These are phyloP conservation scores for Germaria angustata DNA, from an alignment of 2,888 invertebrate genomes.

Conservation along the genomic window DNA sequence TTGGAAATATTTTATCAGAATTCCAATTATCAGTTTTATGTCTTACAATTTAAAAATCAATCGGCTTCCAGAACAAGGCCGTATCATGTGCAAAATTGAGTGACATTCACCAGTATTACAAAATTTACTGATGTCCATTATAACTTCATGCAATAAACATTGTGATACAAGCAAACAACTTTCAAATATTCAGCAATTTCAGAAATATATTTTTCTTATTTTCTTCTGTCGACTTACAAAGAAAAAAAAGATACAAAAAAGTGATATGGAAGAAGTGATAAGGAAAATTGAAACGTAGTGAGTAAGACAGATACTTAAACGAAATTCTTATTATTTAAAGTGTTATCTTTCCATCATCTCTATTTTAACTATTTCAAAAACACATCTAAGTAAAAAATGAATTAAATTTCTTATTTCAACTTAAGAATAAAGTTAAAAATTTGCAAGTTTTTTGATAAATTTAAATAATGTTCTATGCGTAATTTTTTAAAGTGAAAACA, in stretches of 20 bases:
- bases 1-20: too few relatives aligned
- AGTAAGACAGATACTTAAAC: background rate
- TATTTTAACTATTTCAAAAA: conserved; percentile 21
- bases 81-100: too few relatives aligned
- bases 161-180: background rate
- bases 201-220: conserved; percentile 31
- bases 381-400: conserved; percentile 23
- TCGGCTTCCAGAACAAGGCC: too few relatives aligned
- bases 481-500: background rate
- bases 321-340: background rate
- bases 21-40: too few relatives aligned
- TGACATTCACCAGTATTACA: too few relatives aligned
- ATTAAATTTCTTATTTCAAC: conserved; percentile 28
- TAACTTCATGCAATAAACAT: too few relatives aligned
- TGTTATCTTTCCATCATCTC: background rate
- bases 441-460: conserved; percentile 12
- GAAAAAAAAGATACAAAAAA: background rate
- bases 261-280: background rate
- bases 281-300: background rate
- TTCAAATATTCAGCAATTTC: background rate
- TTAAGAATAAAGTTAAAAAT: conserved; percentile 43
- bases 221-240: background rate
- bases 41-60: too few relatives aligned
- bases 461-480: conserved; percentile 5
- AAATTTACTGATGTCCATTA: too few relatives aligned